phyloP scores from a whole-genome alignment of 2,113 vertebrate genomes.

The Salvelinus fontinalis region DNA sequence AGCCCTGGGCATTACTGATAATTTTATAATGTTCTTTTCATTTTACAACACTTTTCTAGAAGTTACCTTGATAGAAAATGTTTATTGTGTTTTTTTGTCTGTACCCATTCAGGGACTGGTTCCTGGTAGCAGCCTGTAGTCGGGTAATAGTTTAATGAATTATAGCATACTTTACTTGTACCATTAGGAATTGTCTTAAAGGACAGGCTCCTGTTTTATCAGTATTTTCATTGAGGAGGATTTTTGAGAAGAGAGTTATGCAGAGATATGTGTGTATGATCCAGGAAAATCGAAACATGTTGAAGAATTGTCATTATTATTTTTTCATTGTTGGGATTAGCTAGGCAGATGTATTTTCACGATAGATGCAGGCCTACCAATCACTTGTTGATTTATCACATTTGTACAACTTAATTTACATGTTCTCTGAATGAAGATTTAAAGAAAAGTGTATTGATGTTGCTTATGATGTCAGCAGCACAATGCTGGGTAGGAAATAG shows the following conservation, averaged over 20 bases:
- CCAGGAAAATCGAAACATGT: background rate
- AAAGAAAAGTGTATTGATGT: background rate
- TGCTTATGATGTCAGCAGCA: background rate
- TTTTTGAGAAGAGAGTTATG: slow-evolving; percentile 16
- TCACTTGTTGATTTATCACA: no score
- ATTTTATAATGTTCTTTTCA: background rate
- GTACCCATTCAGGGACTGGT: slow-evolving; percentile 52
- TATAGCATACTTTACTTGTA: slow-evolving; percentile 26
- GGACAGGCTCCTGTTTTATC: slow-evolving; percentile 55
- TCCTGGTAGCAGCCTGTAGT: slow-evolving; percentile 46
- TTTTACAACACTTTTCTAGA: background rate
- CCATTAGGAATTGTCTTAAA: slow-evolving; percentile 39
- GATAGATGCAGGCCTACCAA: background rate
- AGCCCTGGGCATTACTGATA: background rate
- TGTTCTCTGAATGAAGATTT: background rate
- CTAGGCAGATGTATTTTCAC: background rate
- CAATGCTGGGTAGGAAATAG: background rate
- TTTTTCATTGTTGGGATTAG: background rate
- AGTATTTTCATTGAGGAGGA: slow-evolving; percentile 36
- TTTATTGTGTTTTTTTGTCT: slow-evolving; percentile 6
- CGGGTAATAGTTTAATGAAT: background rate
- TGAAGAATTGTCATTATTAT: background rate
- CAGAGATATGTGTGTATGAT: slow-evolving; percentile 14
- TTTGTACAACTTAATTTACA: background rate
- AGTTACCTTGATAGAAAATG: background rate